phyloP scores from a whole-genome alignment of 2,797 vertebrate genomes.

The Lindbergichthys nudifrons region DNA sequence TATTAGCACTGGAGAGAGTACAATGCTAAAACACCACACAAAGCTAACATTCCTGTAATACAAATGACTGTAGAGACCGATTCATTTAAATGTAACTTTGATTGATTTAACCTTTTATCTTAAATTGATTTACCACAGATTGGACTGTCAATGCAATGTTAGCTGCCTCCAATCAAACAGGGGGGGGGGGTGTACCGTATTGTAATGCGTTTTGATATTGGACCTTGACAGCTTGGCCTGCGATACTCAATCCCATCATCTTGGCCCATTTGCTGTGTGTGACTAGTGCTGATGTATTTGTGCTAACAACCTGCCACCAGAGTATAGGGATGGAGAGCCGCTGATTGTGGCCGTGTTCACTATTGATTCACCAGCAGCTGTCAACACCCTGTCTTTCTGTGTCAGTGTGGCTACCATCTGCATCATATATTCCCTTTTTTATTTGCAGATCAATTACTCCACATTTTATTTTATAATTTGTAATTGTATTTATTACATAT shows the following conservation, averaged over 20 bases:
- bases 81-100: not conserved
- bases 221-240: not conserved
- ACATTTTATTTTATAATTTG: too few relatives aligned
- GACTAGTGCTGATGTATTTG: conserved; percentile 41
- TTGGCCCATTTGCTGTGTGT: conserved; percentile 30
- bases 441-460: conserved; percentile 12
- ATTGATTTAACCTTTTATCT: conserved; percentile 14
- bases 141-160: not conserved
- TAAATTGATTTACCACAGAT: conserved; percentile 13
- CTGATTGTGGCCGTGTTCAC: conserved; percentile 56
- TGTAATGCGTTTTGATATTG: not conserved
- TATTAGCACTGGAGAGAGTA: not conserved
- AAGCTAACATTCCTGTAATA: not conserved
- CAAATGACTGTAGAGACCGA: not conserved
- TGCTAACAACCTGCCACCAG: conserved; percentile 49
- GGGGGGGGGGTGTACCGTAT: not conserved
- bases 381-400: conserved; percentile 44
- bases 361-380: conserved; percentile 67
- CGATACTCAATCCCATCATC: conserved; percentile 26
- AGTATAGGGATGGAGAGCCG: conserved; percentile 39
- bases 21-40: conserved; percentile 1
- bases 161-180: not conserved
- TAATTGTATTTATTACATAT: too few relatives aligned
- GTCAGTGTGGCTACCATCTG: conserved; percentile 42
- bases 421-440: conserved; percentile 32